Base-by-base conservation (phyloP, 2,797 vertebrate genomes). In the Coregonus sp. region DNA sequence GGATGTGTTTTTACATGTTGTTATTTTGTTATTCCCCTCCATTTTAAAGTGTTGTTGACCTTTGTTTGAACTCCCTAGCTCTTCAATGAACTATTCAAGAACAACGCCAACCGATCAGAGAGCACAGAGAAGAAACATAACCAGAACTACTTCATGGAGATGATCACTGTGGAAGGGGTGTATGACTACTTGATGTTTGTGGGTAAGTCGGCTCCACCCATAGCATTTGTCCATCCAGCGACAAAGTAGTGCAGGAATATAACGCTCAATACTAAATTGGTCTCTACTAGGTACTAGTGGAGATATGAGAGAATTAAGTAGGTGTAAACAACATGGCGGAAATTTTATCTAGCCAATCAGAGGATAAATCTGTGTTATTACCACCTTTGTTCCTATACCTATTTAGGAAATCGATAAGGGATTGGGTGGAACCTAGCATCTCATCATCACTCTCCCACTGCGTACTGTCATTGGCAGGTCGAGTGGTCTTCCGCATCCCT, bases 131-230 rank as follows among this genome's bases (percentile, higher is more conserved):
- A 91, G 71, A 94, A 84, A 72, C 95, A 97, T 85, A 95, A 95
- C 82, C 91, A 93, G 83, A 96, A 96, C 89, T 94, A 86, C 85
- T 97, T 97, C 89, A 84, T 96, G 93, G 94, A 97, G 70, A 86
- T 92, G 92, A 89, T 96, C 82, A 84, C 89, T 0, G 86, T 98
- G 2, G 95, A 96, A 40, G 98, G 98, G 40, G 92, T 96, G 86
- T 99, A 98, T 72, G 98, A 99, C 94, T 98, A 95, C 91, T 90
- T 99, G 87, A 95, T 97, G 96, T 97, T 94, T 78, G 85, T 97
- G 14, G 97, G 98, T 98, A 90, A 96, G 54, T 59, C 18, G n/a
- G 16, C 54, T 9, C 5, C 54, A 59, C 18, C 18, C 54, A 59
- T 6, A 59, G 54, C 54, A 18, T 59, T n/a, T 59, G 5, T 59